Percentiles rank a stretch among this genome's conserved stretches.
Evolutionary conservation across 2,888 invertebrate genomes (phyloP).

Genomic region (Sclerodermus sp.): DNA sequence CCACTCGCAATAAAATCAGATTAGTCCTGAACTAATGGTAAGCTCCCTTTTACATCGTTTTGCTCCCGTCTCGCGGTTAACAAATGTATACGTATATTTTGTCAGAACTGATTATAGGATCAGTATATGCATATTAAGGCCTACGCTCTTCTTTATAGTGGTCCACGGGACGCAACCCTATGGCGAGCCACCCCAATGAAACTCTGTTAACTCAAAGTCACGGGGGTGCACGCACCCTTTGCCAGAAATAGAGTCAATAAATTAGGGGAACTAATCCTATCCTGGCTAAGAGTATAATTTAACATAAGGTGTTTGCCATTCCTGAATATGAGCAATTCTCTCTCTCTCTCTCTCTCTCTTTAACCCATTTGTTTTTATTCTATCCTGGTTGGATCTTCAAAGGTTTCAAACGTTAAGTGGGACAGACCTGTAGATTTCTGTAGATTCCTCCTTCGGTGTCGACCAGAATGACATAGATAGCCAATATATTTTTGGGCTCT

Average conservation of each 20-base stretch:
- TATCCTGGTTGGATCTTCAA: too few species aligned
- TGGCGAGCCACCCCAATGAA: slow-evolving; percentile 13
- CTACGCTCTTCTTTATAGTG: neutral
- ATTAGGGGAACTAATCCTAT: slow-evolving; percentile 41
- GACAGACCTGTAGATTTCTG: too few species aligned
- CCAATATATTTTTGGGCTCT: too few species aligned
- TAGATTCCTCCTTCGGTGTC: too few species aligned
- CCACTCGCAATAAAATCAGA: too few species aligned
- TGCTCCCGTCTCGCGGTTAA: neutral
- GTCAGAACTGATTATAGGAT: slow-evolving; percentile 20
- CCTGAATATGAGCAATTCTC: too few species aligned
- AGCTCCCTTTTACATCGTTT: too few species aligned
- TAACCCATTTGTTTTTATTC: too few species aligned
- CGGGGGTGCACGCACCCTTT: slow-evolving; percentile 11
- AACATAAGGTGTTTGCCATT: slow-evolving; percentile 17
- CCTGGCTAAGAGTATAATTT: slow-evolving; percentile 29
- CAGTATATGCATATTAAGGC: slow-evolving; percentile 15
- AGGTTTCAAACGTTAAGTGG: too few species aligned
- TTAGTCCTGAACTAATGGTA: too few species aligned
- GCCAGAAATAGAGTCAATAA: slow-evolving; percentile 29
- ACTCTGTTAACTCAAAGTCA: slow-evolving; percentile 20
- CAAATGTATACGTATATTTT: slow-evolving; percentile 11
- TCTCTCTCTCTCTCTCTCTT: too few species aligned
- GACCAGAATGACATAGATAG: too few species aligned
- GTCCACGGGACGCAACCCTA: neutral